These are phyloP conservation scores for Palythoa caribaeorum DNA, from an alignment of 92 coral and sea anemone species.

Conservation along the genomic window DNA sequence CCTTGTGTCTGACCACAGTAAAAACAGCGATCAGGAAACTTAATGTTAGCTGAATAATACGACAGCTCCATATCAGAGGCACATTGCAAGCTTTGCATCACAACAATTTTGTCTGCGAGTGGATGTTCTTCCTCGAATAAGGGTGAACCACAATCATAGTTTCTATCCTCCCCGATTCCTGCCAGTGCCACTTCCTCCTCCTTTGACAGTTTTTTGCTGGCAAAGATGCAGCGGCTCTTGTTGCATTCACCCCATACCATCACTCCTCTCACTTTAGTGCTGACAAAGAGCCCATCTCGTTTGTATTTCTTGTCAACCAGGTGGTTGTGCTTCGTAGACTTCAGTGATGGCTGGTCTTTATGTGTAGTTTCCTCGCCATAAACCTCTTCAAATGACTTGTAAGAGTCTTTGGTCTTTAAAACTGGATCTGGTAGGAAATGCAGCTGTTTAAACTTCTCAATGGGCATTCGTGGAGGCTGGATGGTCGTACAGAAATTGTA, in stretches of 20 bases:
- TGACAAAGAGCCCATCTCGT: background rate
- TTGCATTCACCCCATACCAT: slow-evolving; percentile 6
- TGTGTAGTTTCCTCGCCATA: background rate
- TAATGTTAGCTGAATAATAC: background rate
- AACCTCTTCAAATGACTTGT: background rate
- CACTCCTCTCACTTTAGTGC: background rate
- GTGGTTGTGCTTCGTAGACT: background rate
- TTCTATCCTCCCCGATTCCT: background rate
- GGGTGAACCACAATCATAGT: slow-evolving; percentile 12
- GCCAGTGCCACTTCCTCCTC: background rate
- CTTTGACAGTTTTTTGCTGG: background rate
- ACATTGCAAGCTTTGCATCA: background rate
- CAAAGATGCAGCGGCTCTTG: background rate
- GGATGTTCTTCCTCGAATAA: background rate
- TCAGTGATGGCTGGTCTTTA: slow-evolving; percentile 7
- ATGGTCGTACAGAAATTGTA: background rate
- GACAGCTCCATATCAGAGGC: background rate
- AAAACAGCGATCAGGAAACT: background rate
- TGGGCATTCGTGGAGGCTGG: background rate
- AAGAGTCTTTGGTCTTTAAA: background rate
- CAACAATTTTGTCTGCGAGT: background rate
- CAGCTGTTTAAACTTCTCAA: background rate
- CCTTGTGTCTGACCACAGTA: background rate
- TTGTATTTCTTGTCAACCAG: background rate
- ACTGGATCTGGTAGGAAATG: slow-evolving; percentile 20